A percentile compares a stretch with the other conserved stretches of the same genome.
Conservation (phyloP, 2,888 invertebrate species). For the Cryptus armator region DNA sequence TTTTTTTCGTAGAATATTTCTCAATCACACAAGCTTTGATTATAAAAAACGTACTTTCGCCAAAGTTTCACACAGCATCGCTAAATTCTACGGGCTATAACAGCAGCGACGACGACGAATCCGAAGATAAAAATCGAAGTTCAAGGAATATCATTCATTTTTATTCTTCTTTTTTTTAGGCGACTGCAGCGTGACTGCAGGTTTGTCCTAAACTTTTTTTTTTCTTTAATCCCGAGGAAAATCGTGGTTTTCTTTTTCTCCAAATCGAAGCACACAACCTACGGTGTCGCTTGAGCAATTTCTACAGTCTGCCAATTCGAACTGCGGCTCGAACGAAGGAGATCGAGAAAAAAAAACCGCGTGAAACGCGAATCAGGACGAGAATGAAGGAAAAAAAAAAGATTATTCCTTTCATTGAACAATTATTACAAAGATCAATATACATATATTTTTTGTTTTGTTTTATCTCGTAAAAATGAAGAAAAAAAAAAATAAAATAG, state of each 20-base stretch:
- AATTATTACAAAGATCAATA: conserved; percentile 57
- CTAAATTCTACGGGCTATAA: conserved; percentile 50
- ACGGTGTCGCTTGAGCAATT: conserved; percentile 47
- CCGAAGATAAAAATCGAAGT: conserved; percentile 49
- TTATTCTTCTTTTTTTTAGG: conserved; percentile 12
- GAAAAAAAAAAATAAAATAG: conserved; percentile 52
- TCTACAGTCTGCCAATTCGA: conserved; percentile 35
- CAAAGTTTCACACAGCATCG: conserved; percentile 58
- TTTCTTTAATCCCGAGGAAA: conserved; percentile 41
- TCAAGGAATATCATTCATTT: conserved; percentile 27
- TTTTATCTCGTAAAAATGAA: conserved; percentile 48
- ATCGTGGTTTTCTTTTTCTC: background rate
- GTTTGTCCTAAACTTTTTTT: background rate
- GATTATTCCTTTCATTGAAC: conserved; percentile 38
- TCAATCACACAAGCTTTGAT: conserved; percentile 65
- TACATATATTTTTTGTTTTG: conserved; percentile 36
- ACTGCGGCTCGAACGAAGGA: background rate
- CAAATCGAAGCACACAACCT: background rate
- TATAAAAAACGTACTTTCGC: conserved; percentile 69
- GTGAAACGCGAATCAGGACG: conserved; percentile 43
- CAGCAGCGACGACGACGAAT: conserved; percentile 37
- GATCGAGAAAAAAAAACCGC: background rate
- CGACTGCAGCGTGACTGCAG: conserved; percentile 16
- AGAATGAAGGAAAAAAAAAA: conserved; percentile 45
- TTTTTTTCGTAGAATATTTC: conserved; percentile 35